Base-by-base conservation (phyloP, 1,140 invertebrate species). In the Aethina tumida region DNA sequence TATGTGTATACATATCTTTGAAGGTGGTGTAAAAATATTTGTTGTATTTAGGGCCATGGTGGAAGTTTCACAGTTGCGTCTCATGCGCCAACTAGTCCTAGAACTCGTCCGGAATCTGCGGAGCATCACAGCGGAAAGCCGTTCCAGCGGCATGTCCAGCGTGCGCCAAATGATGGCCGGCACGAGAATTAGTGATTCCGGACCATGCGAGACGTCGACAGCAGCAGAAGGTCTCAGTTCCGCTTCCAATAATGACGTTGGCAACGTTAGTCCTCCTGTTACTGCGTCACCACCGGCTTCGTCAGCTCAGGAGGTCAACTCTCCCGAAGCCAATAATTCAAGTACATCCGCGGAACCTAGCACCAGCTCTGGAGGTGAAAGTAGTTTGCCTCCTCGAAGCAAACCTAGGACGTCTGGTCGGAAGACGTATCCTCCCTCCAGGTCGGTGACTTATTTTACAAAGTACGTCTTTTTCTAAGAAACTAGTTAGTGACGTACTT, bases 41-140 rank as follows among this genome's bases (percentile, higher is more conserved):
- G n/a, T n/a, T n/a, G n/a, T n/a, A n/a, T n/a, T n/a, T n/a, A n/a
- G 60, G 34, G 59, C 60, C 4, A 59, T 62, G 47, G 41, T 64
- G 13, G 64, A 69, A 53, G 65, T 69, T 12, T 48, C 50, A 8
- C 70, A 75, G 22, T 56, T 79, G 37, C 69, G 71, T 41, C 67
- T 75, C 46, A 66, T 81, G 16, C 67, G 75, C 5, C 63, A 60
- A 37, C 73, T 79, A 66, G 73, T 77, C 64, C 69, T 73, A 36
- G 72, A 75, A 51, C 58, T 81, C 20, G 69, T 75, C 26, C 52
- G 69, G 32, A 70, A 76, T 34, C 70, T 80, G 2, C 33, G 43
- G 5, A 41, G 32, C 10, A 3, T 39, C n/a, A 21, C 27, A 2
- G 43, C 41, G 8, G 42, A 46, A 21, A 46, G 41, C 19, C 36